Evolutionary conservation across 1,140 invertebrate genomes (phyloP), one percentile per base, ranked within the genome.

Genomic region (Cecropterus lyciades): DNA sequence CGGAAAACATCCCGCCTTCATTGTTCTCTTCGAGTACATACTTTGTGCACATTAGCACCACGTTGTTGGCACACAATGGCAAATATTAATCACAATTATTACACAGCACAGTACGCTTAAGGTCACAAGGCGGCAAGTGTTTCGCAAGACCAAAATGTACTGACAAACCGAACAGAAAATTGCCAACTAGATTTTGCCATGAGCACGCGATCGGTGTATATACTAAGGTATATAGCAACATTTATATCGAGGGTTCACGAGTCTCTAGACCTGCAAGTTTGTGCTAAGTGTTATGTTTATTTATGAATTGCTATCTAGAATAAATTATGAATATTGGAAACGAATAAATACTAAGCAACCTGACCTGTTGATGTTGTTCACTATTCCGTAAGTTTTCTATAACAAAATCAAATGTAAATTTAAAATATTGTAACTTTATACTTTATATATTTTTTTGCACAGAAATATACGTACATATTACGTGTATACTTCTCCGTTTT

Each of bases 111-210:
- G 53, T 56, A 59, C 45, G 66, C 14, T 70, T 70, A 62, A 75
- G 62, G 62, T 73, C 77, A 67, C 74, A 65, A 75, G 63, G 65
- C 72, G 69, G 75, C 69, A 71, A 70, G 53, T 70, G 76, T 86
- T 84, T 80, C 80, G 75, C 80, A 80, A 86, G 77, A 71, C 78
- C 59, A 73, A 80, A 80, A 73, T 67, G 73, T 73, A 85, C 86
- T 81, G 82, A 69, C 84, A 77, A 73, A 79, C 73, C 77, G 70
- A 83, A 82, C 77, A 74, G 69, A 82, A 80, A 69, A 75, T 67
- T 70, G 77, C 76, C 75, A 73, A 81, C 77, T 82, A 80, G 76
- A 73, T 83, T 87, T 85, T 82, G 79, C 79, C 75, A 77, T 73
- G 72, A 75, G 70, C 87, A 89, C 87, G 85, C 87, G 87, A 89